These are phyloP conservation scores for Sinodicranocentrus sp. DNA, from an alignment of 2,888 invertebrate genomes.

Conservation along the genomic window DNA sequence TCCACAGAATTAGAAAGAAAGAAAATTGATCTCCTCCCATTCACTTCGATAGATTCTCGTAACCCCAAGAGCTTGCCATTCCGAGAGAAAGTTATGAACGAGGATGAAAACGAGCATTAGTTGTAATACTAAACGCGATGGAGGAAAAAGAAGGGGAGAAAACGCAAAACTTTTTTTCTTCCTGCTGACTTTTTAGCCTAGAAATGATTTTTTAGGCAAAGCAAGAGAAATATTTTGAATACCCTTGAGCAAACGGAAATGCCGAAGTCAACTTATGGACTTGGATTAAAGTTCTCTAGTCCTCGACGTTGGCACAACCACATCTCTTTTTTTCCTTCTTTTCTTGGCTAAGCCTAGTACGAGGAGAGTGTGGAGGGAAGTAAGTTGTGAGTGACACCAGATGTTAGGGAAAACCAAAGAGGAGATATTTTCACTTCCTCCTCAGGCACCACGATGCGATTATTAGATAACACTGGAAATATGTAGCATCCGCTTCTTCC, in stretches of 20 bases:
- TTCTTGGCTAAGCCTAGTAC: too few relatives aligned
- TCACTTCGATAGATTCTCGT: not conserved
- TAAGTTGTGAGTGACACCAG: constrained; percentile 32
- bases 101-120: not conserved
- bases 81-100: constrained; percentile 14
- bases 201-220: constrained; percentile 23
- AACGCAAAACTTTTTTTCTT: constrained; percentile 15
- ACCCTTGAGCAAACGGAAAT: constrained; percentile 46
- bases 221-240: constrained; percentile 23
- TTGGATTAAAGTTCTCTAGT: constrained; percentile 30
- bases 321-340: constrained; percentile 5
- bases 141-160: constrained; percentile 11
- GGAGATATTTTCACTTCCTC: constrained; percentile 29
- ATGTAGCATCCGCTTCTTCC: constrained; percentile 6
- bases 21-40: constrained; percentile 7
- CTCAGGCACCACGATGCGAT: constrained; percentile 28
- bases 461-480: constrained; percentile 16
- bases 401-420: constrained; percentile 15
- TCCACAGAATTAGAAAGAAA: not conserved
- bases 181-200: not conserved
- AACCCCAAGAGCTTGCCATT: not conserved
- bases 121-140: not conserved
- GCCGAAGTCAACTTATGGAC: constrained; percentile 16
- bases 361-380: not conserved
- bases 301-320: not conserved